A percentile compares a stretch with the other conserved stretches of the same genome.
Evolutionary conservation across 2,888 invertebrate species (phyloP).

Genomic region (Balanococcus diminutus): DNA sequence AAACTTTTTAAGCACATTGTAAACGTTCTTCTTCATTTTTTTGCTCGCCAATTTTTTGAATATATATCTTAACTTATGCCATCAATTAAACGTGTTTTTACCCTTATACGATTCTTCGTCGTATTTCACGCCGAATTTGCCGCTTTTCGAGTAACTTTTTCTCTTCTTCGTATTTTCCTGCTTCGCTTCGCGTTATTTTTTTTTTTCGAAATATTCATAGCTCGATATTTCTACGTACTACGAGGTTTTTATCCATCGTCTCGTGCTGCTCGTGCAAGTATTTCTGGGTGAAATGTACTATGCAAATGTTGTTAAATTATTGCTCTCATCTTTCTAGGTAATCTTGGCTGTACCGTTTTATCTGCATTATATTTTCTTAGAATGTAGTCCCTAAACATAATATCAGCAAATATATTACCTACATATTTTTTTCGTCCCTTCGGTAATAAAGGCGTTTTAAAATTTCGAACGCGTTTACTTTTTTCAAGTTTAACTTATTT

Average conservation of each 20-base stretch:
- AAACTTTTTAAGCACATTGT: conserved; percentile 30
- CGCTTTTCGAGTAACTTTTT: background rate
- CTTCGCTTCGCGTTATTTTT: background rate
- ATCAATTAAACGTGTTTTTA: conserved; percentile 32
- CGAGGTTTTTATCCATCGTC: background rate
- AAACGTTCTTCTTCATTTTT: conserved; percentile 28
- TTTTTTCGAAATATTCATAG: conserved; percentile 12
- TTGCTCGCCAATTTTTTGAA: conserved; percentile 24
- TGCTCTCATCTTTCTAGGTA: conserved; percentile 41
- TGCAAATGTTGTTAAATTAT: conserved; percentile 41
- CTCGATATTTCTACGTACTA: background rate
- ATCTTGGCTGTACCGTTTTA: conserved; percentile 33
- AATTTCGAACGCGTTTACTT: conserved; percentile 33
- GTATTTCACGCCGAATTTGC: conserved; percentile 27
- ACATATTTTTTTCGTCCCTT: conserved; percentile 38
- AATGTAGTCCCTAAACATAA: conserved; percentile 34
- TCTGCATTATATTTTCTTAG: conserved; percentile 33
- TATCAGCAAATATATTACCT: conserved; percentile 39
- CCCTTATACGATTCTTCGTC: background rate
- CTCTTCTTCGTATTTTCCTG: background rate
- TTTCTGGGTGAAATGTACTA: conserved; percentile 24
- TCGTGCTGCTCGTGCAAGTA: background rate
- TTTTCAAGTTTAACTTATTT: conserved; percentile 17
- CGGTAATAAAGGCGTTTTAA: conserved; percentile 41
- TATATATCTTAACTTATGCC: conserved; percentile 26